phyloP scores from a whole-genome alignment of 2,888 invertebrate species.

The Nephrocerus scutellatus region DNA sequence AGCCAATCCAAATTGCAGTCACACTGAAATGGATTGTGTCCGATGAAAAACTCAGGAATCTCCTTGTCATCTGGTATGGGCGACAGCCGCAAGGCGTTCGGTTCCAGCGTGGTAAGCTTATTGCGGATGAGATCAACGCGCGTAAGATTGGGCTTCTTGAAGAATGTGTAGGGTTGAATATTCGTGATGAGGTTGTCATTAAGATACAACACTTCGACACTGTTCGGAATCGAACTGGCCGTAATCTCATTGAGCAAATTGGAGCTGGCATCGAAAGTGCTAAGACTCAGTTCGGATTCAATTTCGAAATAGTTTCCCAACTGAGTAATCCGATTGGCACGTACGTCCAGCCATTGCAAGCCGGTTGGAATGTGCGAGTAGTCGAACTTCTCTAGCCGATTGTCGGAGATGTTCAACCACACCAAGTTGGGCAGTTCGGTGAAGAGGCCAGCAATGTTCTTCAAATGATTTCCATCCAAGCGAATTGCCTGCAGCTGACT shows the following conservation, averaged over 20 bases:
- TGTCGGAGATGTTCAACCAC: constrained; percentile 88
- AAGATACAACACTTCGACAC: constrained; percentile 75
- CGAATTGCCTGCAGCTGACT: constrained; percentile 78
- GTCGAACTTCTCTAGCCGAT: constrained; percentile 83
- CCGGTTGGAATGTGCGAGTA: constrained; percentile 76
- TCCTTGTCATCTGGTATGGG: constrained; percentile 70
- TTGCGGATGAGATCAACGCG: constrained; percentile 89
- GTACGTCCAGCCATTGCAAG: constrained; percentile 83
- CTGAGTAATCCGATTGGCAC: constrained; percentile 77
- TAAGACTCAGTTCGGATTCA: constrained; percentile 65
- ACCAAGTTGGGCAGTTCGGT: constrained; percentile 73
- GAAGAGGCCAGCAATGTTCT: constrained; percentile 76
- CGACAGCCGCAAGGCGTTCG: constrained; percentile 76
- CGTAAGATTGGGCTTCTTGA: constrained; percentile 82
- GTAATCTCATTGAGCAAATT: constrained; percentile 76
- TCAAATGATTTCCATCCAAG: constrained; percentile 76
- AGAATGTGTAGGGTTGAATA: constrained; percentile 85
- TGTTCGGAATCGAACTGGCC: constrained; percentile 72
- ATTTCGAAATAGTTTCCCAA: constrained; percentile 69
- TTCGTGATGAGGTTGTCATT: constrained; percentile 82
- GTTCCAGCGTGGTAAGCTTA: constrained; percentile 81
- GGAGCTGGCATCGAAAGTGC: constrained; percentile 81
- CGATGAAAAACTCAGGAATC: constrained; percentile 85
- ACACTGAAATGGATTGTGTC: constrained; percentile 89
- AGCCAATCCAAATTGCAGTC: constrained; percentile 95